Evolutionary conservation across 1,140 invertebrate genomes (phyloP).

Genomic region (Epicauta chinensis): DNA sequence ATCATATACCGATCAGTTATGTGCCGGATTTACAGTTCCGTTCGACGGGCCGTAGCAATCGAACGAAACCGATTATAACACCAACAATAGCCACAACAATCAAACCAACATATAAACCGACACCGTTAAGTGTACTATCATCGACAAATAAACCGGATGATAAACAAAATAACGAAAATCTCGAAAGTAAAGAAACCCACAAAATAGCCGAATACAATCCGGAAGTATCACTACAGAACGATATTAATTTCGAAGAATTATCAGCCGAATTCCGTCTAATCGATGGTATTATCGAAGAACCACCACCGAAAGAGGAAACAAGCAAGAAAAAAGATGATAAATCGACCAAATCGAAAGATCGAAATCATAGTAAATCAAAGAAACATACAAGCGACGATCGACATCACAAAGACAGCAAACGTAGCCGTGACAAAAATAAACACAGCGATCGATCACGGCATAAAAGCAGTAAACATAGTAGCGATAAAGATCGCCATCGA

Average conservation of each 20-base stretch:
- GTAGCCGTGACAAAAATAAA: slow-evolving; percentile 5
- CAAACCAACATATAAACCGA: slow-evolving; percentile 39
- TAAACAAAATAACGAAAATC: slow-evolving; percentile 19
- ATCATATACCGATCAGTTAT: slow-evolving; percentile 41
- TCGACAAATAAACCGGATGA: slow-evolving; percentile 20
- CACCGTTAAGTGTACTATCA: slow-evolving; percentile 37
- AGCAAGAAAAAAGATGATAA: slow-evolving; percentile 20
- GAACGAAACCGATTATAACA: too few species aligned
- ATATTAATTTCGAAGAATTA: slow-evolving; percentile 40
- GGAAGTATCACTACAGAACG: slow-evolving; percentile 17
- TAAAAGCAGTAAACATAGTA: slow-evolving; percentile 24
- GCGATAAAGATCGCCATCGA: slow-evolving; percentile 11
- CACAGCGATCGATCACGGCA: slow-evolving; percentile 29
- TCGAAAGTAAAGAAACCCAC: slow-evolving; percentile 25
- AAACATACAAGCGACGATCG: slow-evolving; percentile 1
- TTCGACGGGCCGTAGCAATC: slow-evolving; percentile 20
- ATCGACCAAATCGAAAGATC: slow-evolving; percentile 17
- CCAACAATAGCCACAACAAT: slow-evolving; percentile 23
- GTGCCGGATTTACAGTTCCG: slow-evolving; percentile 37
- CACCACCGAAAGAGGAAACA: slow-evolving; percentile 12
- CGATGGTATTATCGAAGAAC: slow-evolving; percentile 30
- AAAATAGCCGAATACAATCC: slow-evolving; percentile 31
- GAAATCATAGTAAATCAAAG: slow-evolving; percentile 21
- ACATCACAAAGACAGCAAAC: background rate
- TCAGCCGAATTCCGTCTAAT: slow-evolving; percentile 43